A percentile compares a stretch with the other conserved stretches of the same genome.
These are phyloP conservation scores for Bombus balteatus DNA, from an alignment of 1,140 invertebrate genomes.

Conservation along the genomic window DNA sequence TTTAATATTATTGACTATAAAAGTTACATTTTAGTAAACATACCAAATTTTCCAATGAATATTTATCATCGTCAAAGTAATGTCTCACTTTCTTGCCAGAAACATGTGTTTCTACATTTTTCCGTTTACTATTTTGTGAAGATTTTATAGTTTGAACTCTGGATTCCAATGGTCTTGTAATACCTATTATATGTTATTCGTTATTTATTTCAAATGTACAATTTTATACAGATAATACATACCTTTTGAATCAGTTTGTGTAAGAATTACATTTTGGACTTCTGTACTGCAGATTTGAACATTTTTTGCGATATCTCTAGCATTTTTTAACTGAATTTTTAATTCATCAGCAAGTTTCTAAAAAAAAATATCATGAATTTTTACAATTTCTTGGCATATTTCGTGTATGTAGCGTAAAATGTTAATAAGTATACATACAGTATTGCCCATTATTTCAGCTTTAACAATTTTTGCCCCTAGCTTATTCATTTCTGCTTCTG, in stretches of 20 bases:
- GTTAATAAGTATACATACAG: conserved; percentile 73
- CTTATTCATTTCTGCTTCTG: conserved; percentile 93
- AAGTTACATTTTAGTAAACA: conserved; percentile 59
- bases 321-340: conserved; percentile 89
- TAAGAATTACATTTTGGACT: conserved; percentile 85
- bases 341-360: conserved; percentile 87
- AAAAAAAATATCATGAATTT: conserved; percentile 50
- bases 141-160: conserved; percentile 68
- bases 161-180: conserved; percentile 82
- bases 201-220: not conserved
- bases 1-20: not conserved
- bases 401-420: conserved; percentile 6
- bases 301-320: conserved; percentile 83
- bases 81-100: conserved; percentile 90
- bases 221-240: conserved; percentile 60
- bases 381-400: not conserved
- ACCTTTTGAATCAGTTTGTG: conserved; percentile 88
- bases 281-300: not conserved
- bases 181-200: conserved; percentile 35
- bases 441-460: conserved; percentile 94
- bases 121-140: conserved; percentile 68
- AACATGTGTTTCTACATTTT: conserved; percentile 88
- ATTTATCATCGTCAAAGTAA: conserved; percentile 95
- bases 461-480: conserved; percentile 94
- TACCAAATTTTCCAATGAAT: conserved; percentile 93